Base-by-base conservation (phyloP, 2,113 vertebrate genomes). In the Murina feae region DNA sequence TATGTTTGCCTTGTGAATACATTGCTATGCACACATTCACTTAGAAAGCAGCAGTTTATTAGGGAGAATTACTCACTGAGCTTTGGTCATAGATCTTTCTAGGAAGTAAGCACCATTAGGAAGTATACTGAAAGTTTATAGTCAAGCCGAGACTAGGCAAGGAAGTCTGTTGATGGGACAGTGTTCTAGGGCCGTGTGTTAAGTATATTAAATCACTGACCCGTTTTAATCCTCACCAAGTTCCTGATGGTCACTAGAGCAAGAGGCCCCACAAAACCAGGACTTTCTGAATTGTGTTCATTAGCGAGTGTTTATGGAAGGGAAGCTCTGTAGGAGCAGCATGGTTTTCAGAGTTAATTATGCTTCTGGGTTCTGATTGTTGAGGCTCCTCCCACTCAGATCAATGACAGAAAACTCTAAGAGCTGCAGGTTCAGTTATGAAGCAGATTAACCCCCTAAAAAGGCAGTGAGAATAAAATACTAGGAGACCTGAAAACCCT, bases 81-180 rank as follows among this genome's bases (percentile, higher is more conserved):
- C 32, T 14, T 42, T 49, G 42, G 16, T 66, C 39, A 66, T n/a
- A 74, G 69, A 86, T 83, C 30, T 68, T 79, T 80, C 71, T 86
- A 4, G 13, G 83, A 91, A 91, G 55, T 63, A 71, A 42, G 28
- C 74, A 84, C 74, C 58, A 28, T 75, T 65, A 47, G 85, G 55
- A 86, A 97, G 84, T 65, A 53, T 42, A 75, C 47, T 18, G 35
- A 55, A 89, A 94, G 51, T 87, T 80, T 94, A 23, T 80, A 75
- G 80, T 39, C 42, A 75, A 44, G 49, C 25, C 37, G 39, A 53
- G 28, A 58, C 25, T 23, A 65, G 79, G 66, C 4, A 47, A 49
- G 65, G 21, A 8, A 28, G 6, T 13, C 76, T 75, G 30, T 71
- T 55, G 81, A 51, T 0, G 1, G 51, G 74, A 51, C 35, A 4